Evolutionary conservation across 2,797 vertebrate species (phyloP), one percentile per base, ranked within the genome.

Genomic region (Paramormyrops hopkinsi): DNA sequence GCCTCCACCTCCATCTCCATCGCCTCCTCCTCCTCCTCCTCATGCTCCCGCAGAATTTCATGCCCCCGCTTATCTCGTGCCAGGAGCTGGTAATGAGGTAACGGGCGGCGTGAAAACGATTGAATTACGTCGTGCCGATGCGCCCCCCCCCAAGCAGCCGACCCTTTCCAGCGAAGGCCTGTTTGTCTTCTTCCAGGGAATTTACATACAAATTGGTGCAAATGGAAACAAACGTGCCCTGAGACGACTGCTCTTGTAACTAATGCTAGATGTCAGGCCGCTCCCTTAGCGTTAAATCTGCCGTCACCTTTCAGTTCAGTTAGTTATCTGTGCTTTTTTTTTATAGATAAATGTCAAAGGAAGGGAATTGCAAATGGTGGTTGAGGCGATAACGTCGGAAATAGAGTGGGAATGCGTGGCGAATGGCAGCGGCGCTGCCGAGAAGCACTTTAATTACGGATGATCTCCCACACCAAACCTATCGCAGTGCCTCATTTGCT

Each of bases 181-280:
- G 59, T 29, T 65, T 29, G 22, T 65, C 59, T 3, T 65, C 50
- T 86, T 86, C 29, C n/a, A n/a, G 51, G 51, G 51, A 19, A 54
- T 86, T 86, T 86, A 37, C 51, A 59, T 87, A 33, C 51, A 87
- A 87, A 87, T 56, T 87, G 29, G 51, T n/a, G 25, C 14, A 87
- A 87, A 87, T 37, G 50, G 29, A 33, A 33, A 79, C 17, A 79
- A 56, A 56, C 5, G 25, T 37, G 25, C 22, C 6, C 14, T 6
- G 25, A 85, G 44, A 25, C 1, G 22, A 50, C 17, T 6, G 46
- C 46, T 85, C 9, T 17, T 11, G 19, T 14, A 11, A 22, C 48
- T 84, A 14, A 22, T 48, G n/a, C 11, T 11, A 5, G 41, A 50
- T 25, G 22, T 29, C 73, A 14, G 37, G 33, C 33, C 5, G 2